These are phyloP conservation scores for Oophaga pumilio DNA, from an alignment of 2,113 vertebrate genomes.

Conservation along the genomic window DNA sequence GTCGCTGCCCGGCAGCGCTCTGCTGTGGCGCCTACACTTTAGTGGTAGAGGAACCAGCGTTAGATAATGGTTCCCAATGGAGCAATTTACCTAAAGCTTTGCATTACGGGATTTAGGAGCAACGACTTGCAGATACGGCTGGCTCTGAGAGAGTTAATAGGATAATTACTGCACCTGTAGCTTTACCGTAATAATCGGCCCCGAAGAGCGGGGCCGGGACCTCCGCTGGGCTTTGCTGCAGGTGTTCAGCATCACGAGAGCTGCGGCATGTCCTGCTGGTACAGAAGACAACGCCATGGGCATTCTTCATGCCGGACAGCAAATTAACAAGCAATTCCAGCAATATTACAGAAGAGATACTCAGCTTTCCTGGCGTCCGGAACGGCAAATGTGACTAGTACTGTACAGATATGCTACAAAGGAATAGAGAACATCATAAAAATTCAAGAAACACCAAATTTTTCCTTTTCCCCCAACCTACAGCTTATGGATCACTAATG, in stretches of 20 bases:
- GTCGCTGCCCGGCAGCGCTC: background rate
- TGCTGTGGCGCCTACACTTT: background rate
- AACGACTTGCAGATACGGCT: background rate
- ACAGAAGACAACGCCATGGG: background rate
- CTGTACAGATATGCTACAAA: no score
- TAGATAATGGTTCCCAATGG: constrained; percentile 38
- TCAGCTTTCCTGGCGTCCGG: background rate
- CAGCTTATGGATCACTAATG: no score
- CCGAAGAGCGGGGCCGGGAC: background rate
- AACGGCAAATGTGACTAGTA: background rate
- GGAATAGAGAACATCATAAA: no score
- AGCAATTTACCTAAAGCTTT: constrained; percentile 36
- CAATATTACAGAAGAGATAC: background rate
- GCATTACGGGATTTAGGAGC: background rate
- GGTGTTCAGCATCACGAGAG: constrained; percentile 10
- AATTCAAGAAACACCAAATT: no score
- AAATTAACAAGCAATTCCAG: background rate
- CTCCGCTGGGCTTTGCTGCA: constrained; percentile 28
- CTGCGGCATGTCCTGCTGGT: background rate
- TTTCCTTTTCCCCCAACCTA: no score
- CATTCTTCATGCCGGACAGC: background rate
- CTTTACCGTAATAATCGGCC: background rate
- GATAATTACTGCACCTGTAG: constrained; percentile 46
- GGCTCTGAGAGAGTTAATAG: constrained; percentile 3
- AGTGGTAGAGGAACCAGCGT: background rate